phyloP scores from a whole-genome alignment of 2,888 invertebrate species.

The Homarus gammarus region DNA sequence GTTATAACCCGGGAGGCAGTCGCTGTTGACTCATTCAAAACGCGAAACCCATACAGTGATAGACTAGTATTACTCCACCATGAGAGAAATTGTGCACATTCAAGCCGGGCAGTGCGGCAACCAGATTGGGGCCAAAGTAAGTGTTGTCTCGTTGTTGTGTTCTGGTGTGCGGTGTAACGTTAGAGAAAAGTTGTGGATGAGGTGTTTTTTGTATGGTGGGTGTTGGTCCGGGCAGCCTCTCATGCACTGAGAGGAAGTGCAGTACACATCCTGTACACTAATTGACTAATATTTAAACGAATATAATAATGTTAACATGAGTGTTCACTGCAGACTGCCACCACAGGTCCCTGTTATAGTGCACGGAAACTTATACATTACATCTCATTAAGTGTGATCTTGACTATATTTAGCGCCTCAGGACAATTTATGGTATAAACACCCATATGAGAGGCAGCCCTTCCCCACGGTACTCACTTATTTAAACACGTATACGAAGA shows the following conservation, averaged over 20 bases:
- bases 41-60: constrained; percentile 13
- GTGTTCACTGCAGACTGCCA: too few relatives aligned
- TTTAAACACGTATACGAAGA: too few relatives aligned
- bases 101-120: constrained; percentile 97
- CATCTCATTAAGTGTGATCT: too few relatives aligned
- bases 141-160: constrained; percentile 15
- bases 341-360: too few relatives aligned
- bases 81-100: constrained; percentile 98
- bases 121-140: constrained; percentile 96
- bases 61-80: constrained; percentile 81
- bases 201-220: background rate
- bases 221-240: constrained; percentile 1
- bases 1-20: background rate
- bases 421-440: too few relatives aligned
- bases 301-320: too few relatives aligned
- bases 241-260: background rate
- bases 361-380: too few relatives aligned
- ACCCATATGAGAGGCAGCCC: too few relatives aligned
- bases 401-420: too few relatives aligned
- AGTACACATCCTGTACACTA: background rate
- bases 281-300: background rate
- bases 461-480: too few relatives aligned
- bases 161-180: background rate
- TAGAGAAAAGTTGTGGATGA: background rate
- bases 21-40: constrained; percentile 51